phyloP scores from a whole-genome alignment of 1,140 invertebrate species.

The honey bee (Apis mellifera) region DNA sequence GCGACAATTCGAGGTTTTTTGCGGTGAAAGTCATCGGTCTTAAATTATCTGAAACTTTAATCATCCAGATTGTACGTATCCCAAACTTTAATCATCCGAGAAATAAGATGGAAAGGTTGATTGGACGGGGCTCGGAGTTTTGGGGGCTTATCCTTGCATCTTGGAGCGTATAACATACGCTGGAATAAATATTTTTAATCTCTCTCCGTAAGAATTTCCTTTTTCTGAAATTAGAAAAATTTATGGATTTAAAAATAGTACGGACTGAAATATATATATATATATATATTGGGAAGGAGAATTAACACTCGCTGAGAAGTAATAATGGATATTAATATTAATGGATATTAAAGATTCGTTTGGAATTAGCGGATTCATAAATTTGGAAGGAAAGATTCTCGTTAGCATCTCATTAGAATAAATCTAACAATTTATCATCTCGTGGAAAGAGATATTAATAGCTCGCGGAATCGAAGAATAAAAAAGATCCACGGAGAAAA shows the following conservation, averaged over 20 bases:
- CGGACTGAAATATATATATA: background rate
- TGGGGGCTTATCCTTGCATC: no score
- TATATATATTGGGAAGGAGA: no score
- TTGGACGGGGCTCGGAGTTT: background rate
- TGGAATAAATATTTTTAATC: no score
- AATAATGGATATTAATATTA: background rate
- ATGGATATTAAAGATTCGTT: background rate
- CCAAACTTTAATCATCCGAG: background rate
- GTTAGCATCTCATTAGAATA: background rate
- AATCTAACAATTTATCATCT: background rate
- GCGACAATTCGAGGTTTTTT: background rate
- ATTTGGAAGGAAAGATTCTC: background rate
- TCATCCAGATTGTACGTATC: background rate
- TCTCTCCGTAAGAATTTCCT: no score
- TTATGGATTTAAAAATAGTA: no score
- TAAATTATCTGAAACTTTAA: conserved; percentile 7
- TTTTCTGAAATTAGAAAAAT: no score
- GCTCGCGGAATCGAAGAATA: no score
- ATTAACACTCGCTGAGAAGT: background rate
- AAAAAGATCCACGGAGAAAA: no score
- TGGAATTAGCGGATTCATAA: background rate
- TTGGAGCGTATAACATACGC: no score
- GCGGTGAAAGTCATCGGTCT: conserved; percentile 20
- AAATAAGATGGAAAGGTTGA: background rate
- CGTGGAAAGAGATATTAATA: background rate